Base-by-base conservation (phyloP, 1,140 invertebrate species). In the Pseudomyrmex dendroicus region DNA sequence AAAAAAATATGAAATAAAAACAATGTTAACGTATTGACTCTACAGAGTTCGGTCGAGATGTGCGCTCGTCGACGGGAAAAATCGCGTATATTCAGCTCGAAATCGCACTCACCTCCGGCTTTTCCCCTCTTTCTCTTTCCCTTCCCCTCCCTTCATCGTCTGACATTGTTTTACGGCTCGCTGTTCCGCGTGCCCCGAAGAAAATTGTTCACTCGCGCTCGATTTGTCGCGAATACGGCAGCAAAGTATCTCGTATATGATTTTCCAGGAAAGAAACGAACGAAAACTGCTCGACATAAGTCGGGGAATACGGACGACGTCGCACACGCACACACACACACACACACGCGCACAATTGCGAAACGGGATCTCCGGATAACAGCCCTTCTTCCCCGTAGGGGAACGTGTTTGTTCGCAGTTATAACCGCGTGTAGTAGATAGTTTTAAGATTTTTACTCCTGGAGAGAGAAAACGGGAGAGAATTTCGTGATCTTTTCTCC, bases 121-220 rank as follows among this genome's bases (percentile, higher is more conserved):
- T 35, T 35, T 7, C 35, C 35, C 5, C 25, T 25, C 25, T 25
- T 25, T 25, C 25, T 25, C 25, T 25, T 25, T 25, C 25, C 3
- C 25, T 3, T 25, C 25, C 35, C 5, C 35, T 59, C 46, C 44
- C 56, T 70, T 54, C 35, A 59, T 59, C 54, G 67, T 66, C 66
- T 82, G 72, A 77, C 72, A 73, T 82, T 82, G 80, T 82, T 82
- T 82, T 74, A 77, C 72, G 80, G 80, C 61, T 74, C 80, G 59
- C 63, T 82, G 82, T 76, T 50, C 54, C 63, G 50, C 54, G 56
- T 66, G 72, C 73, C 62, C 54, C 73, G 54, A 56, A 35, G 76
- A 80, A 72, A 72, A 80, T 80, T 80, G 76, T 61, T 83, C 82
- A 66, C 73, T 83, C 82, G 50, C 82, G 62, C 82, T 83, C 73